These are phyloP conservation scores for Typhlichthys eigenmanni DNA, from an alignment of 2,797 vertebrate species.

Conservation along the genomic window DNA sequence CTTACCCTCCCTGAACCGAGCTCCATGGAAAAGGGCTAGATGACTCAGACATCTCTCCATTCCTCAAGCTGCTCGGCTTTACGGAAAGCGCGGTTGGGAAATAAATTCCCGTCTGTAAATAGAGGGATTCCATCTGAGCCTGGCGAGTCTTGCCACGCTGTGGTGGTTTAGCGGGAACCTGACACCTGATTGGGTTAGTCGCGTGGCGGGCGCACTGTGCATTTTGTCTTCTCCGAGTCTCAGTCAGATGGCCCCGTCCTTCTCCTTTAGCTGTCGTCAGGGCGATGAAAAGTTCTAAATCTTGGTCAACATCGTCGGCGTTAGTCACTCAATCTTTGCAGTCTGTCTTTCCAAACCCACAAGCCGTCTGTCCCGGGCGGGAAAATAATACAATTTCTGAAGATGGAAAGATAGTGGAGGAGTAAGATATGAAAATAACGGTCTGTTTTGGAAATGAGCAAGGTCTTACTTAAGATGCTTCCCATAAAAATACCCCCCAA, in stretches of 20 bases:
- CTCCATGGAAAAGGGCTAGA: conserved; percentile 70
- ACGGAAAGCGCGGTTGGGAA: conserved; percentile 66
- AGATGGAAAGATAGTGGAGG: conserved; percentile 57
- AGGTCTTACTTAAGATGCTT: too few relatives aligned
- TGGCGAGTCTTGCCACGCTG: conserved; percentile 39
- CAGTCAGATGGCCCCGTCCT: conserved; percentile 58
- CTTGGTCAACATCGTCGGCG: conserved; percentile 62
- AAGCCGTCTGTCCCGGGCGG: conserved; percentile 64
- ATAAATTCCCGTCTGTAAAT: conserved; percentile 68
- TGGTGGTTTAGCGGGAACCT: conserved; percentile 58
- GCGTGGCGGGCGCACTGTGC: conserved; percentile 42
- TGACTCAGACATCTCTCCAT: conserved; percentile 69
- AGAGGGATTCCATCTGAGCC: conserved; percentile 61
- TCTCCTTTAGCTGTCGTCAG: conserved; percentile 63
- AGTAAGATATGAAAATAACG: too few relatives aligned
- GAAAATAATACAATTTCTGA: conserved; percentile 62
- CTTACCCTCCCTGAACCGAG: conserved; percentile 46
- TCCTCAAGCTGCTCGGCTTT: conserved; percentile 56
- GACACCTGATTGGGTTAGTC: conserved; percentile 58
- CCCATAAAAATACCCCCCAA: too few relatives aligned
- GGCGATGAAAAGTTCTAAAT: conserved; percentile 62
- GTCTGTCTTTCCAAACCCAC: conserved; percentile 63
- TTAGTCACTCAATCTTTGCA: conserved; percentile 69
- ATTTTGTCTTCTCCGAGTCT: conserved; percentile 53
- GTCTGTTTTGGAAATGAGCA: too few relatives aligned